phyloP scores from a whole-genome alignment of 1,140 invertebrate species.

The Heliconius himera region DNA sequence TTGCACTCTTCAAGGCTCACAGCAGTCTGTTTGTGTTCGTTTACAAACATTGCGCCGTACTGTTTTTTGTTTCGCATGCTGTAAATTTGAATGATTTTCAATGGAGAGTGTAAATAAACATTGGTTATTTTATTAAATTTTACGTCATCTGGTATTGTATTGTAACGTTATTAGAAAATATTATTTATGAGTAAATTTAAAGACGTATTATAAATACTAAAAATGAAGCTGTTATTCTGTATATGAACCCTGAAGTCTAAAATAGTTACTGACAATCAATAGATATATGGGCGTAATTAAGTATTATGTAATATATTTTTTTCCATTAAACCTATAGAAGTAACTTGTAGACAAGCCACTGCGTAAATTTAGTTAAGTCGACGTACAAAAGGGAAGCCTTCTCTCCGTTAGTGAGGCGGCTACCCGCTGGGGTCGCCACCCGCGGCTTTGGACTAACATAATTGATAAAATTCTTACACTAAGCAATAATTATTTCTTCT shows the following conservation, averaged over 20 bases:
- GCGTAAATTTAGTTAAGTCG: slow-evolving; percentile 31
- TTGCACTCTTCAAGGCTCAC: slow-evolving; percentile 71
- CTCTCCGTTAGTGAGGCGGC: slow-evolving; percentile 46
- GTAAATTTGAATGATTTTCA: slow-evolving; percentile 72
- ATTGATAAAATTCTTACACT: slow-evolving; percentile 75
- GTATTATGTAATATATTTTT: too few species aligned
- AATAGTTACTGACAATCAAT: too few species aligned
- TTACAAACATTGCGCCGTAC: slow-evolving; percentile 69
- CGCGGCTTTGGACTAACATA: slow-evolving; percentile 57
- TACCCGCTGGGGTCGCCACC: slow-evolving; percentile 56
- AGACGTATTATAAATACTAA: too few species aligned
- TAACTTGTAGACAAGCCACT: slow-evolving; percentile 1
- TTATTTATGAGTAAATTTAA: too few species aligned
- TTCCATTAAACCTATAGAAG: too few species aligned
- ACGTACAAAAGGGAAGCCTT: slow-evolving; percentile 45
- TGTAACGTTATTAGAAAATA: too few species aligned
- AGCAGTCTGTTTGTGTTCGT: slow-evolving; percentile 61
- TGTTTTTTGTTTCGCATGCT: slow-evolving; percentile 68
- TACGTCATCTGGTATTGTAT: slow-evolving; percentile 19
- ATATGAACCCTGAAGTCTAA: too few species aligned
- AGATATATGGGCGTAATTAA: too few species aligned
- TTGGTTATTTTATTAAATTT: slow-evolving; percentile 30
- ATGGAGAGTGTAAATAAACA: slow-evolving; percentile 56
- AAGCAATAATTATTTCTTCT: slow-evolving; percentile 52
- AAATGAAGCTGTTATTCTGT: too few species aligned